Evolutionary conservation across 2,797 vertebrate species (phyloP).

Genomic region (Neosilurus mollespiculum): DNA sequence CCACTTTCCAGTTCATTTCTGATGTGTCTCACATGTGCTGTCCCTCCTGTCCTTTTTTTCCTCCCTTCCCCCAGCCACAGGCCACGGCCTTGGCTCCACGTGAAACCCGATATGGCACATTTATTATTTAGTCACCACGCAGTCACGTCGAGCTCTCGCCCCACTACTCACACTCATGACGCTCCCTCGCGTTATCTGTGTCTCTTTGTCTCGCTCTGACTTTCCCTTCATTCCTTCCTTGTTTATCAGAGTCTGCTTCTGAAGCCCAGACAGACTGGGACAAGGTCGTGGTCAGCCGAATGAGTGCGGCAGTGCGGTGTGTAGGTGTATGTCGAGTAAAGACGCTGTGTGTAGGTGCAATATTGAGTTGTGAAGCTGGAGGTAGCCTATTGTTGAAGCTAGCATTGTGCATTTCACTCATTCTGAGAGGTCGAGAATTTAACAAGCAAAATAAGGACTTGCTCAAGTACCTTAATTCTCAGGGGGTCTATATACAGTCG

Average conservation of each 20-base stretch:
- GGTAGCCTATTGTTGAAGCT: slow-evolving; percentile 12
- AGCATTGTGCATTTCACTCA: not conserved
- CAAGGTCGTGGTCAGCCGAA: slow-evolving; percentile 10
- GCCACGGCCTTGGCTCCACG: slow-evolving; percentile 69
- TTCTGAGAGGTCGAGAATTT: not conserved
- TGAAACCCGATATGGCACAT: slow-evolving; percentile 77
- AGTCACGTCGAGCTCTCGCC: slow-evolving; percentile 68
- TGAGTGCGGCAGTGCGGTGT: slow-evolving; percentile 9
- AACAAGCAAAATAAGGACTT: not conserved
- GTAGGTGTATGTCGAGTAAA: slow-evolving; percentile 8
- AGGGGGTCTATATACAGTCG: not conserved
- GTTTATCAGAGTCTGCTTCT: slow-evolving; percentile 16
- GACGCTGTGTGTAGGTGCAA: not conserved
- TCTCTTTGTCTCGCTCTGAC: slow-evolving; percentile 36
- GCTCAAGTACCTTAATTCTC: not conserved
- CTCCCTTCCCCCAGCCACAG: slow-evolving; percentile 60
- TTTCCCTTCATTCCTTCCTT: slow-evolving; percentile 10
- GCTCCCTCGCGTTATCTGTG: slow-evolving; percentile 33
- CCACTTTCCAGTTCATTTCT: slow-evolving; percentile 34
- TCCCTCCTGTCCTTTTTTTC: slow-evolving; percentile 49
- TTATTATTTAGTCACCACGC: slow-evolving; percentile 81
- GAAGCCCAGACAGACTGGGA: not conserved
- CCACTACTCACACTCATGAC: slow-evolving; percentile 64
- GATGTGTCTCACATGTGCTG: slow-evolving; percentile 39
- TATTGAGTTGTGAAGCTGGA: slow-evolving; percentile 6